Evolutionary conservation across 2,113 vertebrate species (phyloP).

Genomic region (Theropithecus gelada): DNA sequence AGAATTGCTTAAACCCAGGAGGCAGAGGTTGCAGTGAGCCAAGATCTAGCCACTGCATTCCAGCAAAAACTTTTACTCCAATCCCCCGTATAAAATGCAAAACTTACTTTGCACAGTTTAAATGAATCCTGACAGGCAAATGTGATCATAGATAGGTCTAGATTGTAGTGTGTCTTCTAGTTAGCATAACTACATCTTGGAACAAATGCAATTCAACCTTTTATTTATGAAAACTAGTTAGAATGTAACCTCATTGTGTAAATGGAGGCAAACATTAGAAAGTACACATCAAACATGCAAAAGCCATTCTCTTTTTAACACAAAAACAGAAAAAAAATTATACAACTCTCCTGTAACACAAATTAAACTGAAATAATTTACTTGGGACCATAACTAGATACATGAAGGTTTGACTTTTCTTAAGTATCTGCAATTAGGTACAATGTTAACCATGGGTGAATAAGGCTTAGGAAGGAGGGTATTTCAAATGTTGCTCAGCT

Average conservation of each 20-base stretch:
- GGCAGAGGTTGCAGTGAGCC: too few species aligned
- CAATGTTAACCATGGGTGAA: not conserved
- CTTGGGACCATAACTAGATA: not conserved
- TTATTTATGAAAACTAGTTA: constrained; percentile 43
- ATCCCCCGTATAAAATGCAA: not conserved
- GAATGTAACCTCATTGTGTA: constrained; percentile 47
- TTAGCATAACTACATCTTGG: not conserved
- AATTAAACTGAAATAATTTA: not conserved
- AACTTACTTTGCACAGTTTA: not conserved
- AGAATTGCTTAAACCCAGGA: too few species aligned
- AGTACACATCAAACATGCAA: not conserved
- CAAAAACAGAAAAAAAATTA: not conserved
- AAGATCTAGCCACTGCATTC: too few species aligned
- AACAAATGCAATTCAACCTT: constrained; percentile 26
- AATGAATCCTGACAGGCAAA: not conserved
- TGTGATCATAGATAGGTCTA: not conserved
- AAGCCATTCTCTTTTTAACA: not conserved
- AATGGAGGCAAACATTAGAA: constrained; percentile 48
- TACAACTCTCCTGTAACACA: not conserved
- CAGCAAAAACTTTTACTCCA: not conserved
- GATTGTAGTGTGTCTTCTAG: not conserved
- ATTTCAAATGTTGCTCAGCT: not conserved
- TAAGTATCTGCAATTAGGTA: not conserved
- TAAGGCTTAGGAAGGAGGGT: not conserved
- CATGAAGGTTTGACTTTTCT: not conserved